Evolutionary conservation across 2,797 vertebrate genomes (phyloP), one percentile per base, ranked within the genome.

Genomic region (Falco cherrug): DNA sequence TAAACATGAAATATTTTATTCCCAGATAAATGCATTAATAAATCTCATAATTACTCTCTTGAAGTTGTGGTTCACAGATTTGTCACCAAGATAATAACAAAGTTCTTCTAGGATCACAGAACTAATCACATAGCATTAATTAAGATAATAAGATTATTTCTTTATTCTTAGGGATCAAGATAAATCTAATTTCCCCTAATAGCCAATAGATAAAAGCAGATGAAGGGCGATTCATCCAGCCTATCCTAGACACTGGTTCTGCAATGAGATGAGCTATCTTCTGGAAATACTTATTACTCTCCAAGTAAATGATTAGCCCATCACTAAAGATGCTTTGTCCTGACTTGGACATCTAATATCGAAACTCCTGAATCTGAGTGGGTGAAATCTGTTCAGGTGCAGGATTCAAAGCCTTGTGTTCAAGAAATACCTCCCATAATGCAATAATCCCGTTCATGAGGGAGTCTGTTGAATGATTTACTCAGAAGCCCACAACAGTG

Each of bases 1-100:
- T 85, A 83, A 89, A 87, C 11, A 26, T 39, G 8, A 84, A 73
- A 31, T 76, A 56, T 70, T 90, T 90, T 84, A 41, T 48, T 89
- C 10, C 9, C 31, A 16, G 14, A 17, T 57, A 35, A 4, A 31
- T 0, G 0, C 4, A 35, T 57, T 75, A 60, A 63, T 75, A 31
- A 16, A 33, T 17, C 11, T 47, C 29, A 43, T 43, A 81, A 84
- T 78, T 90, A 29, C 12, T 81, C 29, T 65, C 35, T 65, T 65
- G 35, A 77, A 75, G 26, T 33, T 14, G 4, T 69, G 33, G 5
- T 79, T 93, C 67, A 65, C 4, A 61, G 17, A 83, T 84, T 61
- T 71, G 10, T 78, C 61, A 43, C 31, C 5, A 50, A 64, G 60
- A 53, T 64, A 77, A 51, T 69, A 69, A 71, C 41, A 16, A 75